Percentiles rank a stretch among this genome's conserved stretches.
Conservation (phyloP, 1,140 invertebrate species). For the Harpegnathos saltator region DNA sequence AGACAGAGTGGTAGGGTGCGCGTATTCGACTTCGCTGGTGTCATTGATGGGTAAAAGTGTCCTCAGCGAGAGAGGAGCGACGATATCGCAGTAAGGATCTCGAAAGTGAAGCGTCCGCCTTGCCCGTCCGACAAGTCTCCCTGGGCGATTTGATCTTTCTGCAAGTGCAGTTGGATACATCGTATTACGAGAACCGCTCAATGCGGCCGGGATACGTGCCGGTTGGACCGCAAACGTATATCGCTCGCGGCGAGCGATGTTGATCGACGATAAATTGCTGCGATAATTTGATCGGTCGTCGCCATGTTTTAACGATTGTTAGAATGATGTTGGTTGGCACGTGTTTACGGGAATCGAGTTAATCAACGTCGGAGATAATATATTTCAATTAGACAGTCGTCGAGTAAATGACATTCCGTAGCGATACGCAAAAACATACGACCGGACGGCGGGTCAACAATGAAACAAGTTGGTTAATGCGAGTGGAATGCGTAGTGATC, state of each 20-base stretch:
- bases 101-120: background rate
- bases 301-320: background rate
- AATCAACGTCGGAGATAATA: background rate
- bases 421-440: conserved; percentile 13
- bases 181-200: background rate
- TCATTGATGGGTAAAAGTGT: conserved; percentile 49
- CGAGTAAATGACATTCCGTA: background rate
- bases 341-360: background rate
- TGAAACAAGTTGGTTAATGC: conserved; percentile 3
- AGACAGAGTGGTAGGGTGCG: conserved; percentile 41
- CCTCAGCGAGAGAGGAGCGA: conserved; percentile 28
- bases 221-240: background rate
- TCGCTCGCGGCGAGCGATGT: background rate
- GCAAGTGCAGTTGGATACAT: background rate
- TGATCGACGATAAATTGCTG: background rate
- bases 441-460: background rate
- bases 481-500: conserved; percentile 14
- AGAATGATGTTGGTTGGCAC: background rate
- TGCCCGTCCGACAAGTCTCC: background rate
- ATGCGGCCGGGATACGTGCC: conserved; percentile 10
- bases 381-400: background rate
- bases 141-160: background rate
- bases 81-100: conserved; percentile 43
- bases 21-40: background rate
- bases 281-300: background rate